phyloP scores from a whole-genome alignment of 2,113 vertebrate species.

The Melanotaenia duboulayi region DNA sequence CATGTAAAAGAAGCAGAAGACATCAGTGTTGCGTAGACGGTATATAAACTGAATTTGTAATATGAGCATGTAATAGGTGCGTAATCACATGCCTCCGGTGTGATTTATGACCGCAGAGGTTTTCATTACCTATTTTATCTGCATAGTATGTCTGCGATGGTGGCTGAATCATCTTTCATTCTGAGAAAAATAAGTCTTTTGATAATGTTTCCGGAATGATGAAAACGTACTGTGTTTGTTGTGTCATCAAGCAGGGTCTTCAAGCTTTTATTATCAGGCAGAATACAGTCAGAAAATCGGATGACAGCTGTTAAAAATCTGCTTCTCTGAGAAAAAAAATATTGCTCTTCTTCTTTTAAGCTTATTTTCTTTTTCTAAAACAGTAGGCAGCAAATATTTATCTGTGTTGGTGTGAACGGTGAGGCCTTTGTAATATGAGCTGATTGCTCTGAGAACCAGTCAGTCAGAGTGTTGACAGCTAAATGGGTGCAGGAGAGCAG shows the following conservation, averaged over 20 bases:
- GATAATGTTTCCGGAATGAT: conserved; percentile 6
- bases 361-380: conserved; percentile 14
- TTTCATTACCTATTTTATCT: conserved; percentile 71
- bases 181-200: conserved; percentile 46
- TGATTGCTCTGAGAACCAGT: conserved; percentile 9
- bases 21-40: conserved; percentile 40
- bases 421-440: conserved; percentile 24
- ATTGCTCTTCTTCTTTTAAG: not conserved
- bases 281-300: not conserved
- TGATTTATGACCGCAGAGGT: conserved; percentile 57
- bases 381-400: conserved; percentile 35
- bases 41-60: conserved; percentile 49
- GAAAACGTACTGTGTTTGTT: conserved; percentile 41
- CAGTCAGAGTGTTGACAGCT: conserved; percentile 23
- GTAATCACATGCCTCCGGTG: conserved; percentile 44
- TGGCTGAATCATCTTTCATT: conserved; percentile 48
- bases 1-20: conserved; percentile 35
- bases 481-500: conserved; percentile 38
- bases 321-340: not conserved
- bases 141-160: conserved; percentile 24
- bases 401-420: conserved; percentile 6
- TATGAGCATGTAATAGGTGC: conserved; percentile 50
- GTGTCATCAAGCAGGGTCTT: conserved; percentile 27
- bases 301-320: not conserved
- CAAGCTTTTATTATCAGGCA: not conserved